Base-by-base conservation (phyloP, 2,113 vertebrate species). In the Epinephelus lanceolatus region DNA sequence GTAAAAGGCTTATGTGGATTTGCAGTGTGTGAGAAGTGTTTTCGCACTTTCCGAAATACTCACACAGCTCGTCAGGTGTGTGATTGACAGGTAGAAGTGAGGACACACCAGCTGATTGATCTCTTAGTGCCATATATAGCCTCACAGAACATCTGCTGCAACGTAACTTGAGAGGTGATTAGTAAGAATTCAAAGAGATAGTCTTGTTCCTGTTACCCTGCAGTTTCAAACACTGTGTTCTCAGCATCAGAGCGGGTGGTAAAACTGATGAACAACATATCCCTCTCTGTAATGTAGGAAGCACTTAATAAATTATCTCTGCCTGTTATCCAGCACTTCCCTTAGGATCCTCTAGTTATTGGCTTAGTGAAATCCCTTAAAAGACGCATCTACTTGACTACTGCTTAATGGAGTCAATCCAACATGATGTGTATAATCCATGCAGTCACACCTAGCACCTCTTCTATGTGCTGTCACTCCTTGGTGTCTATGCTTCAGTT, bases 1-100 rank as follows among this genome's bases (percentile, higher is more conserved):
- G 83, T 86, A 33, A 86, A 91, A 88, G 78, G 83, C 76, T 92
- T 85, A 86, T 60, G 45, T 68, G 57, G 78, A 86, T 92, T 74
- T 81, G 25, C 47, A 55, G 69, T 2, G 63, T 66, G 23, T 68
- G 68, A 81, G 68, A 76, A 73, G 25, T 55, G 33, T 81, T 89
- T 80, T 62, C 52, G 81, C 65, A 19, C 27, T 53, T 87, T 71
- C 25, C 66, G 59, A 70, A 76, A 62, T 75, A 67, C 76, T 73
- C 69, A 19, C 61, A 55, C 71, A 69, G 40, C 33, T 72, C 14
- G 5, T 76, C 59, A 76, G 71, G 65, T 40, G 55, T 25, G 25
- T 84, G 73, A 83, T 12, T 81, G 83, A 80, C 81, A 86, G 67
- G 63, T 71, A 21, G 27, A 53, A 23, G 53, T 37, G 63, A 81